These are phyloP conservation scores for Lichenostomus cassidix DNA, from an alignment of 2,113 vertebrate genomes.

Conservation along the genomic window DNA sequence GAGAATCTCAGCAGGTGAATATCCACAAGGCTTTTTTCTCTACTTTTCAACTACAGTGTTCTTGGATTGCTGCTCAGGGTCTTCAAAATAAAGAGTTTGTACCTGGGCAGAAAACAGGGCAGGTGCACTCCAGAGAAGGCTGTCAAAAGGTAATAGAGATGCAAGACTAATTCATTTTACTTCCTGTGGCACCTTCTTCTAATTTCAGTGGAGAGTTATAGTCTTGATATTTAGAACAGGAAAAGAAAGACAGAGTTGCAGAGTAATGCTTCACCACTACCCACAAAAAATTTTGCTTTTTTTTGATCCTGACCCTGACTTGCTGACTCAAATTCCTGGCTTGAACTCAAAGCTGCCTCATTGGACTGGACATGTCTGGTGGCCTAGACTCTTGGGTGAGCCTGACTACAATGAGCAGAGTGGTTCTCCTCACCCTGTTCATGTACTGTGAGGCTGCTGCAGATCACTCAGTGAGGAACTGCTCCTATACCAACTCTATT, in stretches of 20 bases:
- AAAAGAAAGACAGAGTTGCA: neutral
- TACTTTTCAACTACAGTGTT: neutral
- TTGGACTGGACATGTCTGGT: neutral
- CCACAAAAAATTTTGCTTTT: neutral
- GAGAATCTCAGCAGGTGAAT: neutral
- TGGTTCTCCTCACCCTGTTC: neutral
- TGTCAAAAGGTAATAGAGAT: neutral
- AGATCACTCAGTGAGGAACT: neutral
- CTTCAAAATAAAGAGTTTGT: neutral
- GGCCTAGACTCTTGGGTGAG: neutral
- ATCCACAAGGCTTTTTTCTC: neutral
- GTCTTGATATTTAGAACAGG: neutral
- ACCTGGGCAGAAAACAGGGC: neutral
- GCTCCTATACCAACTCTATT: neutral
- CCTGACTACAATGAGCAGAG: neutral
- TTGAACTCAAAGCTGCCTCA: neutral
- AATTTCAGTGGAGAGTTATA: neutral
- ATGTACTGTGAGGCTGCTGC: neutral
- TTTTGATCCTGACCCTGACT: neutral
- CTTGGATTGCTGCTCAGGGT: neutral
- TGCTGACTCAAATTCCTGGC: neutral
- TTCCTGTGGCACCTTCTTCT: neutral
- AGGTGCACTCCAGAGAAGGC: neutral
- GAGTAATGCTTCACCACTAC: neutral
- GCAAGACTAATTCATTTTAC: neutral